A percentile compares a stretch with the other conserved stretches of the same genome.
Conservation (phyloP, 1,140 invertebrate genomes). For the Drosophila parvula region DNA sequence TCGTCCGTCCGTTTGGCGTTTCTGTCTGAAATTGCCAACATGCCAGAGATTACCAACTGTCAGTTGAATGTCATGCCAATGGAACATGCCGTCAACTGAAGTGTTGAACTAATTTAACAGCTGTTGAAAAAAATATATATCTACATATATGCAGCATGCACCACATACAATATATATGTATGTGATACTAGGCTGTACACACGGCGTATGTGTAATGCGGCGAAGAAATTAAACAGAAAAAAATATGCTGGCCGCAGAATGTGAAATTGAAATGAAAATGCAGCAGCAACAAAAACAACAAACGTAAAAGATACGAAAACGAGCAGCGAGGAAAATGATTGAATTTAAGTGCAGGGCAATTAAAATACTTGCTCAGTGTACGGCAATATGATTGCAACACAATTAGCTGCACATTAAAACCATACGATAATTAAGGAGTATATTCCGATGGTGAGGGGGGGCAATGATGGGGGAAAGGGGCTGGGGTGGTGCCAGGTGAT, state of each 20-base stretch:
- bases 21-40: slow-evolving; percentile 84
- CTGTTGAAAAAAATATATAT: slow-evolving; percentile 79
- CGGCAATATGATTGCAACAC: slow-evolving; percentile 76
- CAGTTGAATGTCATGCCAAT: slow-evolving; percentile 84
- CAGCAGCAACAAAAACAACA: slow-evolving; percentile 10
- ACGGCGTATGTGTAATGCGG: slow-evolving; percentile 74
- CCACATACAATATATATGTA: slow-evolving; percentile 37
- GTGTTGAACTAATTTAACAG: slow-evolving; percentile 84
- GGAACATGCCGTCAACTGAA: slow-evolving; percentile 84
- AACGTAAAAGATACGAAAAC: slow-evolving; percentile 19
- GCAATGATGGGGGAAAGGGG: neutral
- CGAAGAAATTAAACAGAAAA: slow-evolving; percentile 59
- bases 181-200: slow-evolving; percentile 41
- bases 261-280: slow-evolving; percentile 59
- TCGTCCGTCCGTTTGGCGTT: slow-evolving; percentile 36
- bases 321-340: slow-evolving; percentile 50
- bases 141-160: slow-evolving; percentile 42
- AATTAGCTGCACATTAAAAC: slow-evolving; percentile 84
- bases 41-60: slow-evolving; percentile 84
- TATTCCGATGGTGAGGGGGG: slow-evolving; percentile 13
- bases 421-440: slow-evolving; percentile 79
- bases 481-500: slow-evolving; percentile 44
- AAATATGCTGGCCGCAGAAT: slow-evolving; percentile 37
- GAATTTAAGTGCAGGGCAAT: slow-evolving; percentile 69
- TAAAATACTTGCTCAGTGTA: slow-evolving; percentile 73